These are phyloP conservation scores for Thripadectes ignobilis DNA, from an alignment of 2,797 vertebrate genomes.

Conservation along the genomic window DNA sequence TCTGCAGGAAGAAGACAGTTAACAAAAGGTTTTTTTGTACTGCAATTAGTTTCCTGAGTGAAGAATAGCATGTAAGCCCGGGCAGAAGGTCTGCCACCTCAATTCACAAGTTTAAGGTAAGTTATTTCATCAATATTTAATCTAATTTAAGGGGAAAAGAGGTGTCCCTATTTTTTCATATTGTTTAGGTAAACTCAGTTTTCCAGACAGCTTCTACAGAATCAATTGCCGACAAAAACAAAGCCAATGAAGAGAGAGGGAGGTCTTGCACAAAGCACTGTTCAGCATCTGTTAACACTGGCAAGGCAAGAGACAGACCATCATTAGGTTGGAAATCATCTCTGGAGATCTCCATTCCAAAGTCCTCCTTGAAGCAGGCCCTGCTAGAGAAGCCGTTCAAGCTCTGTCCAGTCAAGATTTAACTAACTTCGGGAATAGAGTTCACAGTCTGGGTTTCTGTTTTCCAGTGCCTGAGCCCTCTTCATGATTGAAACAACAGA, in stretches of 20 bases:
- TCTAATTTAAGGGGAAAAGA: neutral
- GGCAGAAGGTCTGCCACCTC: neutral
- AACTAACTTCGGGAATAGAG: neutral
- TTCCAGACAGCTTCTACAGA: neutral
- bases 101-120: neutral
- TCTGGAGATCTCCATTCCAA: neutral
- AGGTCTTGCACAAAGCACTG: neutral
- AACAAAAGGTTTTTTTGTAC: neutral
- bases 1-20: neutral
- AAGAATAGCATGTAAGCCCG: neutral
- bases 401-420: neutral
- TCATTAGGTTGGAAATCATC: neutral
- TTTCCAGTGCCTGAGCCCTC: neutral
- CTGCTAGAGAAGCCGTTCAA: neutral
- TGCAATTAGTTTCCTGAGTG: neutral
- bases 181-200: neutral
- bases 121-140: neutral
- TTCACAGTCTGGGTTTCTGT: neutral
- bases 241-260: neutral
- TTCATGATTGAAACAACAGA: neutral
- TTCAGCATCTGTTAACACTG: neutral
- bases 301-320: neutral
- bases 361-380: neutral
- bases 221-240: neutral
- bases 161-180: neutral